Base-by-base conservation (phyloP, 2,113 vertebrate genomes). In the Malaclemys terrapin region DNA sequence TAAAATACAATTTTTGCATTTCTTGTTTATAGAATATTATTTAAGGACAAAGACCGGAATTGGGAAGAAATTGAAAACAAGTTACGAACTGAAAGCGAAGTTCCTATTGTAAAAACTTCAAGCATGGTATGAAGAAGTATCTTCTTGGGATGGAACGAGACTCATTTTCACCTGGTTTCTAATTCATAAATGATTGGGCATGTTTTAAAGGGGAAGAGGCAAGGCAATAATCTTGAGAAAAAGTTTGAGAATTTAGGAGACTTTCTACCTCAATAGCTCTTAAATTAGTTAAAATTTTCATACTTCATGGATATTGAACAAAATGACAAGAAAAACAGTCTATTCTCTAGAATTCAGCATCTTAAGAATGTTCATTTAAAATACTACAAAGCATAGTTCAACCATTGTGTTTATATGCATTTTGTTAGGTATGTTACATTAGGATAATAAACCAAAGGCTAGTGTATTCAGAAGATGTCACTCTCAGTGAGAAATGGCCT, bases 31-130 rank as follows among this genome's bases (percentile, higher is more conserved):
- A 99, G 99, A 98, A 99, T 99, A 97, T 97, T 99, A 95, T 99
- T 99, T 97, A 99, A 99, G 97, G 99, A 99, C 96, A 99, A 99
- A 97, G 99, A 99, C 96, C 98, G 99, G 87, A 99, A 99, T 84
- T 99, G 99, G 99, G 99, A 99, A 59, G 99, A 99, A 97, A 99
- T 99, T 95, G 99, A 99, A 96, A 99, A 91, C 96, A 99, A 99
- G 98, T 97, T 99, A 91, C 97, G 98, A 97, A 97, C 99, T 17
- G 99, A 99, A 94, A 99, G 99, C 96, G 99, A 99, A 91, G 96
- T 99, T 47, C 99, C 99, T 69, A 98, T 99, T 89, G 98, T 99
- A 95, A 99, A 99, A 98, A 99, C 99, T 5, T 99, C 99, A 80
- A 99, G 99, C 97, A 99, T 99, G 99, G 99, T 99, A 98, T n/a